phyloP scores from a whole-genome alignment of 2,113 vertebrate species.

The Zosterops lateralis region DNA sequence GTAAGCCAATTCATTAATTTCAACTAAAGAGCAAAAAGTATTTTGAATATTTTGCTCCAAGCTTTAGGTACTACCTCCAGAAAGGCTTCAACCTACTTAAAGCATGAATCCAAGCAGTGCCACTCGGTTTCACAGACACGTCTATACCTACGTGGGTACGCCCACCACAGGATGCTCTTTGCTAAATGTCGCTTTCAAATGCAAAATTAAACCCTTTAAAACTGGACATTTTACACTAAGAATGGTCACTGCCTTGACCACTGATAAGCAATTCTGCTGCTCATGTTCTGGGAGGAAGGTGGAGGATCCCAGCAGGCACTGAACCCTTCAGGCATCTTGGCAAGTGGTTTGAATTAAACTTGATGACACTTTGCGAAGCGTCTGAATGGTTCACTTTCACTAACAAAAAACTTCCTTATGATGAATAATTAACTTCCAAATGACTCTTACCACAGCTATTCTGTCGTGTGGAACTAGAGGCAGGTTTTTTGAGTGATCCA shows the following conservation, averaged over 20 bases:
- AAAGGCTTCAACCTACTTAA: neutral
- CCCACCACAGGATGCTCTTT: too few relatives aligned
- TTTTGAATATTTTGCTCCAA: neutral
- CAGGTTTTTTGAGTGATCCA: neutral
- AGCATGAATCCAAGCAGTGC: neutral
- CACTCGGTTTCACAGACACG: accelerated
- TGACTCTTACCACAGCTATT: conserved; percentile 67
- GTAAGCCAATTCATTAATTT: neutral
- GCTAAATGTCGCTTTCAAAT: accelerated
- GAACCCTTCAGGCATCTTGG: neutral
- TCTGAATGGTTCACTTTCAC: neutral
- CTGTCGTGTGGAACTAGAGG: neutral
- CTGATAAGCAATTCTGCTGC: neutral
- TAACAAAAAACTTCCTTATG: accelerated
- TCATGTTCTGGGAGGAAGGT: accelerated
- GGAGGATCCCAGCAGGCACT: too few relatives aligned
- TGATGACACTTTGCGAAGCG: neutral
- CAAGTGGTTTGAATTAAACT: neutral
- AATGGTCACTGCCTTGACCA: neutral
- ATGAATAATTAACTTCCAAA: neutral
- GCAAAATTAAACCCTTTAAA: neutral
- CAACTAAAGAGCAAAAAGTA: neutral
- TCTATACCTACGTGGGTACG: accelerated
- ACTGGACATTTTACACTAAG: accelerated
- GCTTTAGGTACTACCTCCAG: neutral